phyloP scores from a whole-genome alignment of 2,113 vertebrate genomes.

The Pungitius pungitius region DNA sequence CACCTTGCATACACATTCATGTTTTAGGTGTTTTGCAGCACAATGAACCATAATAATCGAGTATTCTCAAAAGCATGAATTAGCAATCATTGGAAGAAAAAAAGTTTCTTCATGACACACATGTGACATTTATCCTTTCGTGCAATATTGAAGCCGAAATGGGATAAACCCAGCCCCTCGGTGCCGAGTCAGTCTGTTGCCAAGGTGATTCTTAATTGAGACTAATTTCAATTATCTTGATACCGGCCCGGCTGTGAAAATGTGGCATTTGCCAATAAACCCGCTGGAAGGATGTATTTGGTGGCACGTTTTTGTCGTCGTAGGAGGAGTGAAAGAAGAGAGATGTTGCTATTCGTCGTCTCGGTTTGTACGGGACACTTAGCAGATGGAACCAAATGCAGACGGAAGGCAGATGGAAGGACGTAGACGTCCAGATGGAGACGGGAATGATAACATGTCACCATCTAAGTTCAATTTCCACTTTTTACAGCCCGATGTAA shows the following conservation, averaged over 20 bases:
- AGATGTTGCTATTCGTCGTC: background rate
- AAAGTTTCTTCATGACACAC: background rate
- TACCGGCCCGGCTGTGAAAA: background rate
- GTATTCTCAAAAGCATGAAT: background rate
- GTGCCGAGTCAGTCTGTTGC: background rate
- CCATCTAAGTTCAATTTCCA: slow-evolving; percentile 9
- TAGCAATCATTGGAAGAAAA: background rate
- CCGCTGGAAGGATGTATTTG: background rate
- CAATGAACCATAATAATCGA: background rate
- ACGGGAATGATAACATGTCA: slow-evolving; percentile 30
- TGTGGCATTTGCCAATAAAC: slow-evolving; percentile 2
- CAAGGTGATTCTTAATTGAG: background rate
- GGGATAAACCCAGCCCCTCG: background rate
- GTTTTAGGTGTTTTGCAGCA: background rate
- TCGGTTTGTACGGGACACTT: slow-evolving; percentile 7
- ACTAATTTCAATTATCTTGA: slow-evolving; percentile 4
- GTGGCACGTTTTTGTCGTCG: background rate
- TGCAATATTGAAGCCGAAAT: background rate
- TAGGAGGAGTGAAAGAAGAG: background rate
- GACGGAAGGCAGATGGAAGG: slow-evolving; percentile 37
- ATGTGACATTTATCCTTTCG: background rate
- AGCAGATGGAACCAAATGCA: slow-evolving; percentile 26
- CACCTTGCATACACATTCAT: background rate
- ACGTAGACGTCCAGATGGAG: slow-evolving; percentile 2
- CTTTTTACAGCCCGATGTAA: slow-evolving; percentile 8